Conservation (phyloP, 2,797 vertebrate genomes). For the Schizopygopsis malacanthus region DNA sequence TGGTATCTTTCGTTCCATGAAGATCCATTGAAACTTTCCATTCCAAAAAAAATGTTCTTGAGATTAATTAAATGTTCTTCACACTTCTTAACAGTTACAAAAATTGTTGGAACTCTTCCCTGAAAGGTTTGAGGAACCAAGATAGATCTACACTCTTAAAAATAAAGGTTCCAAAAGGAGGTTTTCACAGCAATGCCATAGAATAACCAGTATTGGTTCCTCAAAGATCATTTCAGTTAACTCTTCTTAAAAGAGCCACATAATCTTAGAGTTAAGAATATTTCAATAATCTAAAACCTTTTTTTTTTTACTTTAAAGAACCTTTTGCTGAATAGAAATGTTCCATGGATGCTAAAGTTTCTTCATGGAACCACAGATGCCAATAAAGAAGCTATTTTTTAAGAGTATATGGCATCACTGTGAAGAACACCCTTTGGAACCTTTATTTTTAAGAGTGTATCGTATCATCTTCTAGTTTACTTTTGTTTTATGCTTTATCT, state of each 20-base stretch:
- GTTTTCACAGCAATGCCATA: background rate
- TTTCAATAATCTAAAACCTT: background rate
- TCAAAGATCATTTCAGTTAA: background rate
- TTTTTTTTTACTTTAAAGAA: background rate
- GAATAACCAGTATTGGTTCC: background rate
- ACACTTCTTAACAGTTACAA: background rate
- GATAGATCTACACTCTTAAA: too few species aligned
- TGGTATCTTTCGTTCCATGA: background rate
- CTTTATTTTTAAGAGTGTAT: background rate
- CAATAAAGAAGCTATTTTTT: background rate
- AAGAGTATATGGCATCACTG: background rate
- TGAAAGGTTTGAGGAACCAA: too few species aligned
- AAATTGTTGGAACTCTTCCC: background rate
- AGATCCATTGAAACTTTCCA: background rate
- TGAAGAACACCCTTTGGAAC: background rate
- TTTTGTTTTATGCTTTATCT: background rate
- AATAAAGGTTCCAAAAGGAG: too few species aligned
- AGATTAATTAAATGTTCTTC: background rate
- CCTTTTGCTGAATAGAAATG: background rate
- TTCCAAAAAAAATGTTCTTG: background rate
- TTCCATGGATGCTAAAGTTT: background rate
- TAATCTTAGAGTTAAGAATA: background rate
- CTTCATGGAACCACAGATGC: background rate
- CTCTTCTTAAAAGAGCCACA: background rate
- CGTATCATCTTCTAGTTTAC: background rate